Evolutionary conservation across 2,113 vertebrate species (phyloP).

Genomic region (Gymnogyps californianus): DNA sequence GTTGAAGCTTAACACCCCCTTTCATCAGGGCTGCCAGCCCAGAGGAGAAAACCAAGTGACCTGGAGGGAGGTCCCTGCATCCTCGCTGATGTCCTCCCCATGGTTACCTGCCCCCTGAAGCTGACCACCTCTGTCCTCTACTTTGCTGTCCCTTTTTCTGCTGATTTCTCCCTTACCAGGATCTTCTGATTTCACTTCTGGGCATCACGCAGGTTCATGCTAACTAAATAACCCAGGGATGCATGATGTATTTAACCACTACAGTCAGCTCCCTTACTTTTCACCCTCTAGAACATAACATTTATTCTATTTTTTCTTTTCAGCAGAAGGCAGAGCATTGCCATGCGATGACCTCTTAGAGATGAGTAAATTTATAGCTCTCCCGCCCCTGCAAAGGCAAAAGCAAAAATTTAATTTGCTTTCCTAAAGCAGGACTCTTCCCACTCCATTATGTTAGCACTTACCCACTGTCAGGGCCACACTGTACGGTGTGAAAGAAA

Average conservation of each 20-base stretch:
- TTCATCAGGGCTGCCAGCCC: not conserved
- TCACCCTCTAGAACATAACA: not conserved
- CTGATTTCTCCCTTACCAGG: not conserved
- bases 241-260: not conserved
- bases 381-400: not conserved
- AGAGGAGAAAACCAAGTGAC: not conserved
- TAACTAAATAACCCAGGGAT: not conserved
- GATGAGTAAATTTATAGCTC: not conserved
- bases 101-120: not conserved
- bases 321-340: not conserved
- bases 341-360: not conserved
- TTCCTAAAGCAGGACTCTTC: not conserved
- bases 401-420: not conserved
- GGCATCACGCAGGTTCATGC: not conserved
- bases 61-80: not conserved
- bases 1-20: not conserved
- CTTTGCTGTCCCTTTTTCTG: not conserved
- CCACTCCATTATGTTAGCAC: not conserved
- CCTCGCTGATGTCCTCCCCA: accelerated
- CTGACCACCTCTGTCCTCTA: not conserved
- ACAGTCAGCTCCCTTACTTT: not conserved
- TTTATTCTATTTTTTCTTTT: not conserved
- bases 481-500: not conserved
- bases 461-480: not conserved
- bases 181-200: not conserved